A percentile compares a stretch with the other conserved stretches of the same genome.
phyloP scores from a whole-genome alignment of 2,888 invertebrate species.

The Drosophila maculinotata region DNA sequence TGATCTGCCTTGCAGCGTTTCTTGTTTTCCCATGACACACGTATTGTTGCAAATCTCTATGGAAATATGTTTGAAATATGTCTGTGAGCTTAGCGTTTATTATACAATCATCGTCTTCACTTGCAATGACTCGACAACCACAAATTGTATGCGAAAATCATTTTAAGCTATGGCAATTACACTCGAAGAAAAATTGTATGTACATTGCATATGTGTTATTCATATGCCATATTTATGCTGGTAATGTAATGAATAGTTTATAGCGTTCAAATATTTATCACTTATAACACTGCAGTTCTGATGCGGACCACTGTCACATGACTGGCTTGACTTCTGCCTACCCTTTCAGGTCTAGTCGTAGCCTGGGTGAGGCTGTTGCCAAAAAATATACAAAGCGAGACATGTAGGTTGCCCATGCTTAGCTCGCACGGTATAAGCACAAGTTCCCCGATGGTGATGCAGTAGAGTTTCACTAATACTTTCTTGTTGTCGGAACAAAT shows the following conservation, averaged over 20 bases:
- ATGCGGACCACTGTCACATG: too few species aligned
- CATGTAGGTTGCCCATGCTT: too few species aligned
- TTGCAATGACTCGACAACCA: slow-evolving; percentile 50
- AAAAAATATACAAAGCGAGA: too few species aligned
- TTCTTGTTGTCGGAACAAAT: too few species aligned
- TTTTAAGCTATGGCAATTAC: slow-evolving; percentile 36
- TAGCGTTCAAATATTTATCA: slow-evolving; percentile 14
- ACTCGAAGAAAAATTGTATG: slow-evolving; percentile 14
- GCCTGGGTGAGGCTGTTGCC: too few species aligned
- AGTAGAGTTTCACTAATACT: too few species aligned
- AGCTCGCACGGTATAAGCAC: too few species aligned
- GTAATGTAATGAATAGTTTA: neutral
- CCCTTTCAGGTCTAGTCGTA: too few species aligned
- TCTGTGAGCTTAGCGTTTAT: slow-evolving; percentile 16
- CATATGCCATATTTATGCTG: slow-evolving; percentile 1
- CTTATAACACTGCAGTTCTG: too few species aligned
- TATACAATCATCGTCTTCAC: slow-evolving; percentile 49
- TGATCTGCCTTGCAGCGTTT: slow-evolving; percentile 59
- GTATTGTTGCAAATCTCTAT: slow-evolving; percentile 46
- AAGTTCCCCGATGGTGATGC: too few species aligned
- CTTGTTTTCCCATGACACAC: slow-evolving; percentile 61
- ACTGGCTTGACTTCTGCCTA: too few species aligned
- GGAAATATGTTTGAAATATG: slow-evolving; percentile 38
- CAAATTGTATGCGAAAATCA: slow-evolving; percentile 14
- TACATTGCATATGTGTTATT: slow-evolving; percentile 6